Evolutionary conservation across 2,113 vertebrate genomes (phyloP).

Genomic region (Pristiophorus japonicus): DNA sequence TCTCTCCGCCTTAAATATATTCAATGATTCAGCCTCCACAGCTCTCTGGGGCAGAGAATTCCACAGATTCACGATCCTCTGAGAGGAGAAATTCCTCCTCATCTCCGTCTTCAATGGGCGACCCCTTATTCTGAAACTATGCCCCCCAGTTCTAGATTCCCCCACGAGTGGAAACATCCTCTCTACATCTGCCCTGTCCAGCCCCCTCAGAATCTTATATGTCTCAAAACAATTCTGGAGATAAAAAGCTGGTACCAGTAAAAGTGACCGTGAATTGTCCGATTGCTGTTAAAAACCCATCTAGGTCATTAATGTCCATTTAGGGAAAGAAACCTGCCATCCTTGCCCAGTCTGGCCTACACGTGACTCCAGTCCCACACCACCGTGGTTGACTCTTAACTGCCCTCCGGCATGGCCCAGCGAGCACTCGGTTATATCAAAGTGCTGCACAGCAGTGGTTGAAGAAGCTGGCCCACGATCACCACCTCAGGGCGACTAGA

Average conservation of each 20-base stretch:
- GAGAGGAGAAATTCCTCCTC: no score
- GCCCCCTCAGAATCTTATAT: no score
- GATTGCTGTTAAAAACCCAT: no score
- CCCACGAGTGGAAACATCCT: no score
- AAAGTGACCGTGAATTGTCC: neutral
- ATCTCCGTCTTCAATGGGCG: no score
- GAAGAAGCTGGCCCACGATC: neutral
- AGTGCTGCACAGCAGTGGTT: neutral
- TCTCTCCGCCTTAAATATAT: no score
- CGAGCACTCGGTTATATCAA: neutral
- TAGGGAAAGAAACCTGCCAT: neutral
- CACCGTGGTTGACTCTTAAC: neutral
- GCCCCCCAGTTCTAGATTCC: no score
- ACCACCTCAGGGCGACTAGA: neutral
- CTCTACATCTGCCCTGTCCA: no score
- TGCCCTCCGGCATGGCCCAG: neutral
- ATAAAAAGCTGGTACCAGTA: neutral
- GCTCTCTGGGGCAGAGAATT: no score
- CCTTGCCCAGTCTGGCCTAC: neutral
- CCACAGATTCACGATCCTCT: no score
- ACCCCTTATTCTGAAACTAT: no score
- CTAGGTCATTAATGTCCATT: neutral
- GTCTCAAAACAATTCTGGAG: neutral
- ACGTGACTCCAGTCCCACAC: neutral
- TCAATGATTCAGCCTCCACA: no score